Evolutionary conservation across 2,797 vertebrate species (phyloP), one percentile per base, ranked within the genome.

Genomic region (Lagodon rhomboides): DNA sequence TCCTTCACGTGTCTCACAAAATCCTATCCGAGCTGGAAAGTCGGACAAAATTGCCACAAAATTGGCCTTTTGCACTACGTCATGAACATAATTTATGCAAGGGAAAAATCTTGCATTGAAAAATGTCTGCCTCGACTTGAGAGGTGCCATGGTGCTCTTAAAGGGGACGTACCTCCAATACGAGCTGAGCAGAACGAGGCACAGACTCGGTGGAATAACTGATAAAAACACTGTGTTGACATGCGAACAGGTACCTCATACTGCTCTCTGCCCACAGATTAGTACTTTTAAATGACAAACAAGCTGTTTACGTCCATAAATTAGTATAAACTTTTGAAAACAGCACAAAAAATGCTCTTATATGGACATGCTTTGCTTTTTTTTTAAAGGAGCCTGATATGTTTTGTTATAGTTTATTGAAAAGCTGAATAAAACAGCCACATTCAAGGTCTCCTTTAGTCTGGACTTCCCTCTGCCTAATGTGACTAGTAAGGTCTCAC

Each of bases 1-100:
- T 89, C 89, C 93, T 86, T 50, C 50, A 83, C 83, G 83, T 80
- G 80, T 58, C 80, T 79, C 87, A 78, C 75, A 77, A 73, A 80
- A 84, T 85, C 85, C 89, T 47, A 66, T 89, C 86, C 91, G 80
- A 88, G 87, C 88, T 68, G 82, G 70, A 92, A 95, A 96, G 91
- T 95, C 91, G 88, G 75, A 51, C 79, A 93, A 95, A 95, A 93
- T 95, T 95, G 95, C 93, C 94, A 94, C 91, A 94, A 96, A 96
- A 95, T 94, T 96, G 95, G 95, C 96, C 96, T 97, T 97, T 96
- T 95, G 95, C 95, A 97, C 97, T 98, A 97, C 97, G 97, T 98
- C 97, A 98, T 98, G 96, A 98, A 95, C 97, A 98, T 98, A 98
- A 98, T 98, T 98, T 99, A 99, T 99, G 97, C 97, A 97, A 96